Conservation (phyloP, 2,113 vertebrate species). For the Eupsittula cactorum region DNA sequence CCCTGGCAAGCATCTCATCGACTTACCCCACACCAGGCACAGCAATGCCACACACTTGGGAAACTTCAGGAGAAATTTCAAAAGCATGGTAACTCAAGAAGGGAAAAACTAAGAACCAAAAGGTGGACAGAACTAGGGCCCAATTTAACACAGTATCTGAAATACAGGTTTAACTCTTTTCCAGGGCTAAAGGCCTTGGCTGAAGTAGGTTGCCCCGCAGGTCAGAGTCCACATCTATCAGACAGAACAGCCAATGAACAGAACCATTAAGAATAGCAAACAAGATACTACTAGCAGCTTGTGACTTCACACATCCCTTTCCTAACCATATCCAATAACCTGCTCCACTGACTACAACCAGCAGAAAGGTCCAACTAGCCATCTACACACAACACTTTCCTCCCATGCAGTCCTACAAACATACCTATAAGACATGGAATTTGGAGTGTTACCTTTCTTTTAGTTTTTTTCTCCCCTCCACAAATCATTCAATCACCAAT, state of each 20-base stretch:
- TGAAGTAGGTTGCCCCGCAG: not conserved
- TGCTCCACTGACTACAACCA: not conserved
- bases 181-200: not conserved
- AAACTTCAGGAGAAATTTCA: not conserved
- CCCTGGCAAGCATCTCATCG: not conserved
- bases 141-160: not conserved
- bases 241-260: fast-evolving
- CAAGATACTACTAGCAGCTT: not conserved
- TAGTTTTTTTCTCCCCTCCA: too few species aligned
- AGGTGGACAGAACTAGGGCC: not conserved
- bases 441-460: not conserved
- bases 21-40: not conserved
- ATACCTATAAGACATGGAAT: not conserved
- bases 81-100: not conserved
- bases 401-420: not conserved
- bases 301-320: not conserved
- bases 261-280: not conserved
- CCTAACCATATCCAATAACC: not conserved
- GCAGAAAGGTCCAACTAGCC: not conserved
- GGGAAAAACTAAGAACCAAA: not conserved
- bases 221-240: not conserved
- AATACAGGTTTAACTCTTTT: not conserved
- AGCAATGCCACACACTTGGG: not conserved
- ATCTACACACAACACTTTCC: not conserved
- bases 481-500: not conserved